Percentiles rank a stretch among this genome's conserved stretches.
These are phyloP conservation scores for Drosophila heteroneura DNA, from an alignment of 2,888 invertebrate species.

Conservation along the genomic window DNA sequence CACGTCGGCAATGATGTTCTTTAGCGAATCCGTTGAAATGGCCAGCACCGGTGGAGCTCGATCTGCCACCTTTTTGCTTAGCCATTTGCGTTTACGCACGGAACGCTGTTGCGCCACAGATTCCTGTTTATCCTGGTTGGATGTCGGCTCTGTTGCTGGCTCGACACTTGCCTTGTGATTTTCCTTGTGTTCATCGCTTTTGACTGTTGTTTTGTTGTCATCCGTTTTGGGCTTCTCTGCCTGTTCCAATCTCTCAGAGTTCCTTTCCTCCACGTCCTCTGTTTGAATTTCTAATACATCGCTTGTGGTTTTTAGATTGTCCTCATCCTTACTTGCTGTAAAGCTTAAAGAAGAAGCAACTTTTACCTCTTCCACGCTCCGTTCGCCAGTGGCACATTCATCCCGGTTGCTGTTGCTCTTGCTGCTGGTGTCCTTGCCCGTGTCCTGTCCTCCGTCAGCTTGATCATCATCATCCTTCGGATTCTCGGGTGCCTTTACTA, in stretches of 20 bases:
- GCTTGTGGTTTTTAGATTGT: constrained; percentile 75
- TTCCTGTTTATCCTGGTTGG: constrained; percentile 44
- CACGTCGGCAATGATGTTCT: constrained; percentile 88
- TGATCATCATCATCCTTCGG: constrained; percentile 17
- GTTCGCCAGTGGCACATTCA: constrained; percentile 20
- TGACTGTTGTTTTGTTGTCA: constrained; percentile 15
- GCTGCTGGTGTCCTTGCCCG: constrained; percentile 17
- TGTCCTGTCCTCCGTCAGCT: constrained; percentile 12
- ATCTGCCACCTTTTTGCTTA: constrained; percentile 85
- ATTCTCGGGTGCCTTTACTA: background rate
- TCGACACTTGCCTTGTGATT: constrained; percentile 40
- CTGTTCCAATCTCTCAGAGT: constrained; percentile 32
- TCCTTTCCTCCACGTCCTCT: constrained; percentile 63
- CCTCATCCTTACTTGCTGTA: constrained; percentile 70
- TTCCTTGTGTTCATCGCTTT: constrained; percentile 61
- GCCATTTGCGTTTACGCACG: constrained; percentile 84
- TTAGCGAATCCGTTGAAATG: constrained; percentile 91
- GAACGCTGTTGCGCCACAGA: constrained; percentile 79
- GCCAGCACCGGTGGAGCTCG: constrained; percentile 88
- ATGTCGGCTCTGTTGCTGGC: constrained; percentile 13
- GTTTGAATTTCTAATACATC: constrained; percentile 77
- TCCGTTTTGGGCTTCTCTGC: constrained; percentile 27
- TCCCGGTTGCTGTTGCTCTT: constrained; percentile 14
- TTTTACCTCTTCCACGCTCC: constrained; percentile 65
- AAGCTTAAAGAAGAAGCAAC: constrained; percentile 72